phyloP scores from a whole-genome alignment of 2,797 vertebrate genomes.

The Coilia nasus region DNA sequence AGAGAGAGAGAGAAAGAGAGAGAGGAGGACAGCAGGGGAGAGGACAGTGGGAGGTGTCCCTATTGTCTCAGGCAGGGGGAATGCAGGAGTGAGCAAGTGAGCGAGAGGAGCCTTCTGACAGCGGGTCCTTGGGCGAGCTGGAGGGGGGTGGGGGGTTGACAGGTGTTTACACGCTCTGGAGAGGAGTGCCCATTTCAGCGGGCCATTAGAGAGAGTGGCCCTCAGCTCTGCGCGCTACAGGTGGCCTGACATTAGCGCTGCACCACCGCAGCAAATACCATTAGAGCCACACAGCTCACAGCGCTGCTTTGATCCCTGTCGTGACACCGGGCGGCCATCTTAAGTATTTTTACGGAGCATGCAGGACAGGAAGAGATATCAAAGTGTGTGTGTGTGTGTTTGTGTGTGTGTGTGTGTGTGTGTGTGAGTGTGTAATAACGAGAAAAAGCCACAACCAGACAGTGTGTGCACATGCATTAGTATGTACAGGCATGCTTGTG shows the following conservation, averaged over 20 bases:
- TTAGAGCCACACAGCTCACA: background rate
- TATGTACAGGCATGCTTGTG: too few species aligned
- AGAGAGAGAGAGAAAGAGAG: background rate
- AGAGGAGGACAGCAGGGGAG: background rate
- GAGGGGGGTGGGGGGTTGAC: conserved; percentile 27
- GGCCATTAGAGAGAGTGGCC: conserved; percentile 30
- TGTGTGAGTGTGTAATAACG: too few species aligned
- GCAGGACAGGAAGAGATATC: background rate
- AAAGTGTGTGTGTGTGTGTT: background rate
- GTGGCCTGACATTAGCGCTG: conserved; percentile 13
- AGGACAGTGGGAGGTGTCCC: conserved; percentile 6
- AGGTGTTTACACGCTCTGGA: conserved; percentile 43
- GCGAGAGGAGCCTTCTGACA: conserved; percentile 23
- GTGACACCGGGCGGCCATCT: conserved; percentile 26
- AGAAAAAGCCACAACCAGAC: too few species aligned
- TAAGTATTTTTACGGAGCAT: background rate
- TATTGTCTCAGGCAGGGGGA: conserved; percentile 38
- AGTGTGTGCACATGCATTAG: too few species aligned
- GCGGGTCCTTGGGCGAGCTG: background rate
- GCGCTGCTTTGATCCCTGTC: conserved; percentile 35
- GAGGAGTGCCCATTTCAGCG: conserved; percentile 27
- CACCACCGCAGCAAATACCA: background rate
- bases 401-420: too few species aligned
- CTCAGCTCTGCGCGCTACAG: conserved; percentile 7
- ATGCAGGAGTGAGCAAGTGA: conserved; percentile 11